Percentiles rank a stretch among this genome's conserved stretches.
Evolutionary conservation across 2,113 vertebrate genomes (phyloP).

Genomic region (Cnemophilus loriae): DNA sequence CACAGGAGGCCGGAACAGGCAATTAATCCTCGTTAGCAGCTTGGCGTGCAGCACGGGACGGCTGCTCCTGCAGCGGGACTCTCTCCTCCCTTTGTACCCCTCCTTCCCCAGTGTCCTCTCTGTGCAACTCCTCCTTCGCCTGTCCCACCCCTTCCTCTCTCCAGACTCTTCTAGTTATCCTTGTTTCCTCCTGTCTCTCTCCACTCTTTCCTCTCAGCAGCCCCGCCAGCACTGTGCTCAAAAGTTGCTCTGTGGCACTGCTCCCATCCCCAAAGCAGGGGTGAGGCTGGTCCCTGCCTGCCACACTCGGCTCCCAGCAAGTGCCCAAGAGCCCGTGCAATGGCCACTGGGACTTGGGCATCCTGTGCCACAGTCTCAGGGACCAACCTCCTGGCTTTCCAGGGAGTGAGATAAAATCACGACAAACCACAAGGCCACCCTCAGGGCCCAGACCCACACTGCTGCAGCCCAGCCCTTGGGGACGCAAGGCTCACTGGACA

Average conservation of each 20-base stretch:
- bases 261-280: not conserved
- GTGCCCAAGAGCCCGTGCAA: not conserved
- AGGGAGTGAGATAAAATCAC: not conserved
- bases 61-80: not conserved
- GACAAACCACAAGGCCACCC: not conserved
- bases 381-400: not conserved
- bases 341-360: too few species aligned
- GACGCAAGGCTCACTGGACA: fast-evolving
- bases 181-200: not conserved
- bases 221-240: fast-evolving
- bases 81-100: fast-evolving
- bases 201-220: not conserved
- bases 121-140: not conserved
- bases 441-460: not conserved
- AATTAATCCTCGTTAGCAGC: conserved; percentile 27
- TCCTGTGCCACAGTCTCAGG: fast-evolving
- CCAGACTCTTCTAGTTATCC: not conserved
- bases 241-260: not conserved
- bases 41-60: not conserved
- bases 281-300: not conserved
- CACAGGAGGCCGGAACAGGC: not conserved
- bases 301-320: fast-evolving
- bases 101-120: not conserved
- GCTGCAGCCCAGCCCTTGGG: not conserved
- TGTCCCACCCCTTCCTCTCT: not conserved